Evolutionary conservation across 2,888 invertebrate genomes (phyloP), one percentile per base, ranked within the genome.

Genomic region (Acanthosepion lycidas): DNA sequence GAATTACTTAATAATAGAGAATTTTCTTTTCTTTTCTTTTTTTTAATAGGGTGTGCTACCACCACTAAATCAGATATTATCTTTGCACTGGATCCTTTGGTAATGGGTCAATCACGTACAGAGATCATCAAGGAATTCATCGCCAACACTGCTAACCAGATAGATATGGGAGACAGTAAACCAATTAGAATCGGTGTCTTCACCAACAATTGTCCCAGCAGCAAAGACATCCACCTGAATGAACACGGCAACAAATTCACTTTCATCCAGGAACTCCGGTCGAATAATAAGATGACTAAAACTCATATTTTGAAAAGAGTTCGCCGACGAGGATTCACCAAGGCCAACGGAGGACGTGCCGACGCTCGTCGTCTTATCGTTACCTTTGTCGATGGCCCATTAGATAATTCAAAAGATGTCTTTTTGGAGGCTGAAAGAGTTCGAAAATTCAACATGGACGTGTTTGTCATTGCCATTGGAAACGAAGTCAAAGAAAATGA

Each of bases 61-160:
- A 95, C 94, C 28, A 95, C 94, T 49, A 92, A 94, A 48, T 96
- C 96, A 33, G 97, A 97, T 94, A 96, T 97, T 28, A 95, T 97
- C 95, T 97, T 97, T 94, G 95, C 96, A 23, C 95, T 96, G 91
- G 96, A 97, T 93, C 95, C 96, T 8, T 94, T 95, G 6, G 95
- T 95, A 18, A 91, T 96, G 94, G 96, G 96, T 26, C 28, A 94
- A 3, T 49, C 55, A 9, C 94, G 96, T 28, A 95, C 95, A 15
- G 91, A 49, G 1, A 94, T 91, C 18, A 95, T 96, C 9, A 95
- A 95, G 78, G 94, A 95, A 20, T 97, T 96, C 95, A 96, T 97
- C 15, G 95, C 95, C n/a, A 95, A 95, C 55, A 59, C 95, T 8
- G 95, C 95, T 91, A 95, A 95, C 48, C 95, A 95, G 33, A 91